Conservation (phyloP, 2,797 vertebrate species). For the Falco cherrug region DNA sequence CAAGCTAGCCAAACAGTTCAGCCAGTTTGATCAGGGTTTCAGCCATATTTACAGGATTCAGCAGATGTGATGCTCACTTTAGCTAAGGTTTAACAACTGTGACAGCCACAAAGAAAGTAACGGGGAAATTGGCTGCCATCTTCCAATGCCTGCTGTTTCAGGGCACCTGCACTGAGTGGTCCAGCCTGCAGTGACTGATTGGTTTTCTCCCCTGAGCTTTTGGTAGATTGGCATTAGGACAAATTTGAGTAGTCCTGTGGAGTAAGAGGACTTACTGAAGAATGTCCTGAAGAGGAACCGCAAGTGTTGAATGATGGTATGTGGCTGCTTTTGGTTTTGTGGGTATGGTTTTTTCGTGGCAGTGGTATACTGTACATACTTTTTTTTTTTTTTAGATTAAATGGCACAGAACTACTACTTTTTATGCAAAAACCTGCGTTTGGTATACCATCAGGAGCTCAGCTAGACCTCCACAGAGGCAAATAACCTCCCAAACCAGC, state of each 20-base stretch:
- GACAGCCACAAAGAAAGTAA: not conserved
- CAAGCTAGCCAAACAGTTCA: not conserved
- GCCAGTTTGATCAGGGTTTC: not conserved
- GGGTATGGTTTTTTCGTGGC: not conserved
- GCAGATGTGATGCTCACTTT: conserved; percentile 2
- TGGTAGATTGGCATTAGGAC: not conserved
- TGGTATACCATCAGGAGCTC: not conserved
- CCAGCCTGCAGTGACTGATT: not conserved
- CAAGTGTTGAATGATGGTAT: not conserved
- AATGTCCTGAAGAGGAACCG: conserved; percentile 14
- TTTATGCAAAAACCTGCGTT: not conserved
- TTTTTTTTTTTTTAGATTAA: not conserved
- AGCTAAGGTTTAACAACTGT: not conserved
- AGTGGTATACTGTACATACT: not conserved
- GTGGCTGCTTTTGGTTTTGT: conserved; percentile 44
- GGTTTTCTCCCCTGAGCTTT: not conserved
- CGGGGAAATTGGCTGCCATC: not conserved
- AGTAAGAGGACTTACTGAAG: not conserved
- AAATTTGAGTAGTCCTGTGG: not conserved
- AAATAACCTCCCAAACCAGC: not conserved
- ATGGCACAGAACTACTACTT: not conserved
- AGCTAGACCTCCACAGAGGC: not conserved
- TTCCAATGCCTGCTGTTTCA: not conserved
- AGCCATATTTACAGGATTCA: not conserved
- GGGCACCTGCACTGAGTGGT: not conserved